Evolutionary conservation across 2,888 invertebrate genomes (phyloP), one percentile per base, ranked within the genome.

Genomic region (Pseudococcus viburni): DNA sequence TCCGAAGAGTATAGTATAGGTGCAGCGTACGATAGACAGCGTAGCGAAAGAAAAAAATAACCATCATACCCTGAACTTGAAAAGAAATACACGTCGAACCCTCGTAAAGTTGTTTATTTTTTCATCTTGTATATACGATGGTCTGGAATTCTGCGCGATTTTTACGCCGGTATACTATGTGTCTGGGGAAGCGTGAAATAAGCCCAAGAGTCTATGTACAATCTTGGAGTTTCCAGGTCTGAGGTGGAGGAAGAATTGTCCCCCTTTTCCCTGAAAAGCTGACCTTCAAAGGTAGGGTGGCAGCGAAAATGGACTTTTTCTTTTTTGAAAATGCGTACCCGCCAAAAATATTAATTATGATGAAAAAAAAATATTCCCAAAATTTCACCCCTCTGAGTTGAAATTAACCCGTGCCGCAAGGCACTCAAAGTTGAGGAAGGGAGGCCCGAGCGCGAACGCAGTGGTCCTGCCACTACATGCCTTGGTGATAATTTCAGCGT

Each of bases 31-130:
- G 48, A 51, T 68, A 68, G 68, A 68, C 68, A 68, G 26, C 68
- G 68, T 68, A 77, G 55, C 42, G n/a, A 77, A 15, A n/a, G 39
- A 77, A 77, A 77, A 77, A 77, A 77, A 77, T 68, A 68, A 68
- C 33, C 42, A 77, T 77, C 77, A 77, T 42, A 77, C 77, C 77
- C 77, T 77, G 77, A 77, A 77, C 77, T 77, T 77, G 77, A 77
- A 77, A 77, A 77, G 77, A 77, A 77, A 68, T 68, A 68, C 68
- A 77, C 77, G 77, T 77, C 77, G 77, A 77, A 77, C 77, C 77
- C 77, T 77, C 77, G 77, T 77, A 77, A 77, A 77, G 77, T 77
- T 77, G 42, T 77, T 77, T 77, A 77, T 77, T 77, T 77, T 77
- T 68, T 77, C 26, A 77, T 77, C 77, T 11, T 55, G 8, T 51